phyloP scores from a whole-genome alignment of 2,888 invertebrate species.

The Nomada fucata region DNA sequence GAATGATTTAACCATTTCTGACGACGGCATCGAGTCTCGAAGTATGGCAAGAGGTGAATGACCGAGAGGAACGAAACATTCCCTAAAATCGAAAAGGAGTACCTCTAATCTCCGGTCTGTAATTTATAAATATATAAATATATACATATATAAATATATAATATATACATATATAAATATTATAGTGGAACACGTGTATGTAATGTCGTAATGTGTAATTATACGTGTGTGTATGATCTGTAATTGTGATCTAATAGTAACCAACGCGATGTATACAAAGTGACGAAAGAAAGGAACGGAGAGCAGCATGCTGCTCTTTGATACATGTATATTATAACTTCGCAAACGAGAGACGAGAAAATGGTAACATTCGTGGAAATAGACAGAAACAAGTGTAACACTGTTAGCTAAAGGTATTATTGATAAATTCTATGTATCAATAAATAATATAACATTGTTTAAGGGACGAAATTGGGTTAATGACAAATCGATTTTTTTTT shows the following conservation, averaged over 20 bases:
- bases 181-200: slow-evolving; percentile 41
- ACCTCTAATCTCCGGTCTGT: slow-evolving; percentile 51
- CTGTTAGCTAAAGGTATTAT: slow-evolving; percentile 75
- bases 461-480: slow-evolving; percentile 67
- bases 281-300: slow-evolving; percentile 27
- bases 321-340: slow-evolving; percentile 59
- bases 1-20: slow-evolving; percentile 34
- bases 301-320: not conserved
- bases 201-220: slow-evolving; percentile 61
- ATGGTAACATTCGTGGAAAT: slow-evolving; percentile 49
- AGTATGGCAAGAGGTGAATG: not conserved
- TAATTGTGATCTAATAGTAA: slow-evolving; percentile 65
- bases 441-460: slow-evolving; percentile 82
- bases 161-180: slow-evolving; percentile 34
- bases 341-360: slow-evolving; percentile 44
- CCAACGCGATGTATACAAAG: slow-evolving; percentile 46
- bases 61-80: slow-evolving; percentile 29
- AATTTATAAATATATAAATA: slow-evolving; percentile 63
- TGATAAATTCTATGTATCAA: slow-evolving; percentile 81
- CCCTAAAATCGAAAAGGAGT: slow-evolving; percentile 22
- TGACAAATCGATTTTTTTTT: not conserved
- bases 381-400: slow-evolving; percentile 64
- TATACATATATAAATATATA: slow-evolving; percentile 46
- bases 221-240: slow-evolving; percentile 62
- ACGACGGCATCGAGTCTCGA: slow-evolving; percentile 18